A percentile compares a stretch with the other conserved stretches of the same genome.
phyloP scores from a whole-genome alignment of 2,797 vertebrate species.

The Bryconaethiops microstoma region DNA sequence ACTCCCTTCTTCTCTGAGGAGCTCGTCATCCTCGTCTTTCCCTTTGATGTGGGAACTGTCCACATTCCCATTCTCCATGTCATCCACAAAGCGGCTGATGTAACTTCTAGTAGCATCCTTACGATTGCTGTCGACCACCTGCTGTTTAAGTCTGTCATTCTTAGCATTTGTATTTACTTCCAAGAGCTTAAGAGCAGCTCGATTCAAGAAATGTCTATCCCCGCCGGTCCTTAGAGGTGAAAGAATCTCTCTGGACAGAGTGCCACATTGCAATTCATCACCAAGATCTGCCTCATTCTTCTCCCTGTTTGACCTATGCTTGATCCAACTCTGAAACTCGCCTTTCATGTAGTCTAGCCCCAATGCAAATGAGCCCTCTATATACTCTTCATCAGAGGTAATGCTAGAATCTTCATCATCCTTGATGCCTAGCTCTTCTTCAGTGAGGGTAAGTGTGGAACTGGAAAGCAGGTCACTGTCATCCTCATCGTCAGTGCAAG shows the following conservation, averaged over 20 bases:
- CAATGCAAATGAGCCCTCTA: conserved; percentile 85
- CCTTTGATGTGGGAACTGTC: conserved; percentile 74
- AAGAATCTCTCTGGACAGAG: conserved; percentile 68
- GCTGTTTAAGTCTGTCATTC: conserved; percentile 61
- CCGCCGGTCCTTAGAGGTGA: conserved; percentile 69
- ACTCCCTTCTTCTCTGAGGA: conserved; percentile 74
- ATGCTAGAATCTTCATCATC: conserved; percentile 87
- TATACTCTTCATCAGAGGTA: conserved; percentile 88
- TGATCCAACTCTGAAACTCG: conserved; percentile 91
- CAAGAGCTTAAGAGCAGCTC: conserved; percentile 69
- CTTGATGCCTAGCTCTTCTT: conserved; percentile 91
- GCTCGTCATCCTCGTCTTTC: conserved; percentile 74
- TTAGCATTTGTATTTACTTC: conserved; percentile 79
- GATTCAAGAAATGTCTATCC: conserved; percentile 75
- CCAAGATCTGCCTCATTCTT: conserved; percentile 80
- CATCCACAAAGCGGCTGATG: conserved; percentile 84
- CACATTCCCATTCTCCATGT: conserved; percentile 94
- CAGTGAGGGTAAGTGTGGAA: conserved; percentile 95
- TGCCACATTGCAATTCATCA: conserved; percentile 83
- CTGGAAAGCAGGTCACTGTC: conserved; percentile 96
- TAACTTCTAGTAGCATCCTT: conserved; percentile 72
- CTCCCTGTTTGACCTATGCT: conserved; percentile 80
- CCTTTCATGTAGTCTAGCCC: conserved; percentile 93
- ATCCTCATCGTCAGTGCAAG: conserved; percentile 95
- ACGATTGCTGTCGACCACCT: conserved; percentile 68